These are phyloP conservation scores for Pseudococcus viburni DNA, from an alignment of 2,888 invertebrate genomes.

Conservation along the genomic window DNA sequence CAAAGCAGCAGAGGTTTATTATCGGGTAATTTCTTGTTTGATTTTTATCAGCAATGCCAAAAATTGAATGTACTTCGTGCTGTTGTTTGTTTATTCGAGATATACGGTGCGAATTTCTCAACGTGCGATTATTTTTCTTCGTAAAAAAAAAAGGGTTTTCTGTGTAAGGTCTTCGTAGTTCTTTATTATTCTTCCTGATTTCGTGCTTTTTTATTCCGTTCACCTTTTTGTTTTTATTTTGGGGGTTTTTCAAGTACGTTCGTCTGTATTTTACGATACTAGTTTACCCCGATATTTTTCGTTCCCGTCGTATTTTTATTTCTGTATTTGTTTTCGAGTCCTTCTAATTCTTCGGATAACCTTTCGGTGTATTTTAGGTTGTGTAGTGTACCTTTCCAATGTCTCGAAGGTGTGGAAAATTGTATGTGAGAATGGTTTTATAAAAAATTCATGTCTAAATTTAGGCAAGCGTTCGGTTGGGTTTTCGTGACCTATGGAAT, in stretches of 20 bases:
- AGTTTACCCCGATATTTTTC: neutral
- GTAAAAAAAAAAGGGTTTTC: neutral
- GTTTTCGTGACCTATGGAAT: no score
- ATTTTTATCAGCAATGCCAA: constrained; percentile 2
- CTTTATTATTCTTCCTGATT: neutral
- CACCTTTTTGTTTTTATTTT: neutral
- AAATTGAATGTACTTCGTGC: neutral
- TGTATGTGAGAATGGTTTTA: no score
- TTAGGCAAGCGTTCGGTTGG: no score
- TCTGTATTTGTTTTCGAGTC: neutral
- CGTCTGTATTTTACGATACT: neutral
- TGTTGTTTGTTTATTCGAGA: neutral
- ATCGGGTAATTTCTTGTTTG: neutral
- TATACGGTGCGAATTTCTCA: neutral
- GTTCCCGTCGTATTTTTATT: neutral
- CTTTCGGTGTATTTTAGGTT: no score
- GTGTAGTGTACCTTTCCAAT: no score
- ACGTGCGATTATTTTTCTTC: neutral
- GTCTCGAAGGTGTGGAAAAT: no score
- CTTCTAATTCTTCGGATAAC: no score
- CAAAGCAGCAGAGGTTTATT: neutral
- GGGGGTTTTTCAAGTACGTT: neutral
- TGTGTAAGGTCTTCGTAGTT: constrained; percentile 4
- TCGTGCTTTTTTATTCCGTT: neutral
- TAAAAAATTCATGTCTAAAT: no score